phyloP scores from a whole-genome alignment of 2,113 vertebrate genomes.

The Aegypius monachus region DNA sequence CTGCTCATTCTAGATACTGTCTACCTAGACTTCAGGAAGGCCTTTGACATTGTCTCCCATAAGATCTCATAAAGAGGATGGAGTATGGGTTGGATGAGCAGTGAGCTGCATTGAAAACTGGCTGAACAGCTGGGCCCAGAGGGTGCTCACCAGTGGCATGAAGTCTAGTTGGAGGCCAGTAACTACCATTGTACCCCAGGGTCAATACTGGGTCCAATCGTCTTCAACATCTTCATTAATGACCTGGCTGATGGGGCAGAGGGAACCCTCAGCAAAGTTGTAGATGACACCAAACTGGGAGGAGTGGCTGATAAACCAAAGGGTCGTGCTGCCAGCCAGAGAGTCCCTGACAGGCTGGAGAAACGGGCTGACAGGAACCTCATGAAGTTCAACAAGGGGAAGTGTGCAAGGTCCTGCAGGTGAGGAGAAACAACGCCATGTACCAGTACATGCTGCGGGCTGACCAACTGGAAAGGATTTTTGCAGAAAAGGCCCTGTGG shows the following conservation, averaged over 20 bases:
- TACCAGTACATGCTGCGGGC: background rate
- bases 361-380: background rate
- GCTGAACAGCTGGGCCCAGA: background rate
- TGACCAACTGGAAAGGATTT: background rate
- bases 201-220: background rate
- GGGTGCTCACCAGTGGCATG: background rate
- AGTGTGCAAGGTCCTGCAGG: accelerated
- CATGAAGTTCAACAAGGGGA: background rate
- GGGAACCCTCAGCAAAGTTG: background rate
- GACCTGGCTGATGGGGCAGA: background rate
- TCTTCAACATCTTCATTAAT: background rate
- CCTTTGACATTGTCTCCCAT: background rate
- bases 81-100: background rate
- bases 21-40: background rate
- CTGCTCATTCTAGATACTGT: background rate
- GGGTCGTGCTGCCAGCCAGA: accelerated
- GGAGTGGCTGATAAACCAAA: background rate
- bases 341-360: background rate
- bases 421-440: accelerated
- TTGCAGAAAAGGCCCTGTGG: background rate
- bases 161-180: background rate
- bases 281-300: background rate
- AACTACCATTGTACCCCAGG: accelerated
- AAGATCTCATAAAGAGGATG: background rate
- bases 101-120: background rate